phyloP scores from a whole-genome alignment of 1,140 invertebrate species.

The Polyergus mexicanus region DNA sequence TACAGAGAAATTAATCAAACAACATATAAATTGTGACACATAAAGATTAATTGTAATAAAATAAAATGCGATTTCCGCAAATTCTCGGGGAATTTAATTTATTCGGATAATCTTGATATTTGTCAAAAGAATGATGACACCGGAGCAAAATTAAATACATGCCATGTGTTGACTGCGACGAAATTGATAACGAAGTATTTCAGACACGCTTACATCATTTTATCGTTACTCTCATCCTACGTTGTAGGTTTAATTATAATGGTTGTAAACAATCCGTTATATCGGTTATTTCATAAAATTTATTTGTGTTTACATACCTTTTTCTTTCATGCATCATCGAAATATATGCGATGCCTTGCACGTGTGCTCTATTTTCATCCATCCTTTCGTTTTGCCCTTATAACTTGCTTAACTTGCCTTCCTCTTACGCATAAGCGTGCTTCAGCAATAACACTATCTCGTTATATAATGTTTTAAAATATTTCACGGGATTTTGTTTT shows the following conservation, averaged over 20 bases:
- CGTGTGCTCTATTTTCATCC: constrained; percentile 33
- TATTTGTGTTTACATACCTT: constrained; percentile 34
- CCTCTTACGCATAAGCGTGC: neutral
- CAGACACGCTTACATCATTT: constrained; percentile 34
- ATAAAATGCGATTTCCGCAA: neutral
- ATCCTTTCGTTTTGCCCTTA: neutral
- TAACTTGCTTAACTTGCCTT: constrained; percentile 24
- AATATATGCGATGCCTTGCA: constrained; percentile 9
- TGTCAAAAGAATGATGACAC: constrained; percentile 15
- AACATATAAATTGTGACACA: too few relatives aligned
- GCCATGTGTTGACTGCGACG: neutral
- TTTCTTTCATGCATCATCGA: constrained; percentile 31
- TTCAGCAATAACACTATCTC: neutral
- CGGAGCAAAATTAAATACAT: constrained; percentile 10
- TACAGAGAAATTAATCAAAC: too few relatives aligned
- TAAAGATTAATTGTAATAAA: neutral
- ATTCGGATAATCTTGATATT: constrained; percentile 38
- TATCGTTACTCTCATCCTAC: constrained; percentile 10
- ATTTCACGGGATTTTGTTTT: constrained; percentile 9
- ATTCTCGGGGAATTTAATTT: constrained; percentile 9
- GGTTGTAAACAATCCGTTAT: constrained; percentile 16
- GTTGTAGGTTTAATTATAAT: constrained; percentile 14
- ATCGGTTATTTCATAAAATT: constrained; percentile 4
- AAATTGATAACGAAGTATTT: constrained; percentile 47
- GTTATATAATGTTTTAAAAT: neutral